Conservation (phyloP, 2,888 invertebrate genomes). For the Diarsia dahlii region DNA sequence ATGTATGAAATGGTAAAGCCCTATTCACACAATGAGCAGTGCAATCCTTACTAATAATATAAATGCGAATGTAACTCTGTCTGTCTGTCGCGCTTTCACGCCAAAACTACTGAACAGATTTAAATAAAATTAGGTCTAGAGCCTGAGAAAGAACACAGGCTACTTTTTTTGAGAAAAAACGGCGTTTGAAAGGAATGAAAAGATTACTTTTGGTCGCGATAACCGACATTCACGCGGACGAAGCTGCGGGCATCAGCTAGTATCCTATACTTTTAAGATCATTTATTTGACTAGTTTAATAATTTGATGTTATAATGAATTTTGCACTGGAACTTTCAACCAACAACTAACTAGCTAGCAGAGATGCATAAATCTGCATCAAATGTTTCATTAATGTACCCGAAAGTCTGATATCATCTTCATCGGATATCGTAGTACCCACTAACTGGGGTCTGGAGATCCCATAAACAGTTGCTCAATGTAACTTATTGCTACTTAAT, state of each 20-base stretch:
- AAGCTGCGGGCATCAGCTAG: too few relatives aligned
- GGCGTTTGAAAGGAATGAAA: too few relatives aligned
- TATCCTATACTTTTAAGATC: background rate
- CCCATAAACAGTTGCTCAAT: background rate
- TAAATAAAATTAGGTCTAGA: too few relatives aligned
- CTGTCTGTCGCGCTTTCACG: too few relatives aligned
- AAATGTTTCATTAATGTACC: background rate
- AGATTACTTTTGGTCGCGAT: too few relatives aligned
- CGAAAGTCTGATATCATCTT: too few relatives aligned
- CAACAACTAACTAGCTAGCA: background rate
- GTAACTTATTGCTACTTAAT: background rate
- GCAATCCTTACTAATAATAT: background rate
- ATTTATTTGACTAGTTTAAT: background rate
- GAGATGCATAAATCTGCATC: background rate
- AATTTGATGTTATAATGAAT: background rate
- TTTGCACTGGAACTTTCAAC: background rate
- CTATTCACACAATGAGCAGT: background rate
- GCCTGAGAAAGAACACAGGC: too few relatives aligned
- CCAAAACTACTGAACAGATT: too few relatives aligned
- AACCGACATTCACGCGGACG: too few relatives aligned
- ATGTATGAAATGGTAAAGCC: background rate
- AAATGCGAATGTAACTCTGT: too few relatives aligned
- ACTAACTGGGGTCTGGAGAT: background rate
- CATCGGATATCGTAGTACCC: too few relatives aligned
- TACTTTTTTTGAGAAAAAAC: too few relatives aligned